Base-by-base conservation (phyloP, 2,113 vertebrate genomes). In the Brevimyrus niger region DNA sequence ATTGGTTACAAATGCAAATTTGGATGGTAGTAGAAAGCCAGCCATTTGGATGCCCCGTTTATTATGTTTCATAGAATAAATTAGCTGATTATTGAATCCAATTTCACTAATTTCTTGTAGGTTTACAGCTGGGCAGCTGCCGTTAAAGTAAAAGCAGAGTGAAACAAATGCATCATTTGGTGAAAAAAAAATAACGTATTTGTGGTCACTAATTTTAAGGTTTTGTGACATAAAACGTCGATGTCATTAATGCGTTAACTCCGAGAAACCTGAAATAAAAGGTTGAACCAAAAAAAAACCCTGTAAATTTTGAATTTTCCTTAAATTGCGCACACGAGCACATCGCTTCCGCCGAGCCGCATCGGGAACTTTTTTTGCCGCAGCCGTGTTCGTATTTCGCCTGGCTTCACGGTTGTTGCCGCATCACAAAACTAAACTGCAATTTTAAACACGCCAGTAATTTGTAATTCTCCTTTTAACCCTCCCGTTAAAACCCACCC, bases 1-100 rank as follows among this genome's bases (percentile, higher is more conserved):
- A 85, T 84, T 89, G 48, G 31, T 84, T 58, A 42, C 11, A 27
- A 89, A 73, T 86, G 84, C 48, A 89, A 65, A 86, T 89, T 21
- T 15, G 88, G 69, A 76, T 73, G 17, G 2, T 47, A 46, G 44
- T 44, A 38, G n/a, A 13, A 89, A 86, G 58, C 83, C 19, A 23
- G 80, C 23, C 42, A 87, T 87, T 76, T 87, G 38, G 55, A 86
- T 27, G 65, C 46, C 9, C 27, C 15, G 31, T 58, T 76, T 46
- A 73, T 53, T 48, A 35, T 48, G 8, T 46, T 87, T 44, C 27
- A 9, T 86, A 27, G 42, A 35, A 42, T 11, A 73, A 50, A 48
- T 83, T 17, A 48, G 83, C 83, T 47, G 58, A 53, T 27, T 35
- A 48, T 11, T 50, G 21, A 73, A 89, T 73, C 53, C 19, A 89